Percentiles rank a stretch among this genome's conserved stretches.
Evolutionary conservation across 2,797 vertebrate species (phyloP).

Genomic region (Lepilemur septentrionalis): DNA sequence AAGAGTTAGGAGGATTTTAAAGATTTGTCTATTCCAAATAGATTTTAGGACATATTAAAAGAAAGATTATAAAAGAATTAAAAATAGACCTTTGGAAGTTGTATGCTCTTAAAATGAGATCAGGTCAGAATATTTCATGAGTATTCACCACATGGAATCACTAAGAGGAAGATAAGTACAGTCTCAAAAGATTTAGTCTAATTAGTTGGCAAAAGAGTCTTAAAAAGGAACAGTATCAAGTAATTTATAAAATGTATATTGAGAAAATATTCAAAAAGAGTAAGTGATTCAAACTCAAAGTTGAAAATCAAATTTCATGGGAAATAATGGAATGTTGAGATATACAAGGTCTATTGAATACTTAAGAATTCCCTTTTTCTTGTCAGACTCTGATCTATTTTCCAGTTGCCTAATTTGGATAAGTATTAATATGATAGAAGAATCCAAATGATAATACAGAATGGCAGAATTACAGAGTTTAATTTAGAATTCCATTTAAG

Average conservation of each 20-base stretch:
- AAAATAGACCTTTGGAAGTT: slow-evolving; percentile 39
- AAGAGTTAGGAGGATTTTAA: slow-evolving; percentile 42
- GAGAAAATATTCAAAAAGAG: neutral
- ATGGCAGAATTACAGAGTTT: neutral
- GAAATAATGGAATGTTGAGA: neutral
- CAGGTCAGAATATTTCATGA: slow-evolving; percentile 15
- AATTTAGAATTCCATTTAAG: neutral
- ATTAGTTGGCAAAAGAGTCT: slow-evolving; percentile 11
- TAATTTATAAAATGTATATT: neutral
- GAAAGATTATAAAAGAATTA: slow-evolving; percentile 6
- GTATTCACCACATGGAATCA: neutral
- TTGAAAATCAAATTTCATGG: neutral
- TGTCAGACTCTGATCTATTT: neutral
- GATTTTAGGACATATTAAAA: slow-evolving; percentile 22
- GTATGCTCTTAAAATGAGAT: slow-evolving; percentile 20
- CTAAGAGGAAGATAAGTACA: neutral
- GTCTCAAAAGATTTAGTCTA: slow-evolving; percentile 29
- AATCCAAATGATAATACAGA: neutral
- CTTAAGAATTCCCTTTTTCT: neutral
- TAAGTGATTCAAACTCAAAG: neutral
- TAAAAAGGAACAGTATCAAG: neutral
- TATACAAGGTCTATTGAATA: neutral
- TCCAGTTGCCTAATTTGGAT: neutral
- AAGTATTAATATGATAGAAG: neutral
- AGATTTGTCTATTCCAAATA: neutral